Percentiles rank a stretch among this genome's conserved stretches.
Evolutionary conservation across 2,113 vertebrate species (phyloP).

Genomic region (Larimichthys polyactis): DNA sequence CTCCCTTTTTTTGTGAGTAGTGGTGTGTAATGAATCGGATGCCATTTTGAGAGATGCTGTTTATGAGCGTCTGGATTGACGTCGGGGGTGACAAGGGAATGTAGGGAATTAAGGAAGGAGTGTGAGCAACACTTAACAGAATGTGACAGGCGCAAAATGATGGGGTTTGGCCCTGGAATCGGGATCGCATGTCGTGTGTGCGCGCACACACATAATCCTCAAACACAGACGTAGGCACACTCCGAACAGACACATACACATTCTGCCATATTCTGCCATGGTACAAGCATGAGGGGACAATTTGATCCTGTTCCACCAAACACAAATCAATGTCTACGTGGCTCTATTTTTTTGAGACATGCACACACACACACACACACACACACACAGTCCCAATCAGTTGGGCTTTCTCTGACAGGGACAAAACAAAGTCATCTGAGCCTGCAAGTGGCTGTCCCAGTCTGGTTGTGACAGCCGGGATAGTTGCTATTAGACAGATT

Average conservation of each 20-base stretch:
- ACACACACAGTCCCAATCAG: conserved; percentile 44
- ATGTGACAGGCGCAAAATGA: conserved; percentile 80
- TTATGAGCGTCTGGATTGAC: conserved; percentile 60
- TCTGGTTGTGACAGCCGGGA: conserved; percentile 52
- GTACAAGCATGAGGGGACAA: conserved; percentile 56
- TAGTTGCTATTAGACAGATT: conserved; percentile 60
- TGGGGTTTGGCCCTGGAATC: conserved; percentile 64
- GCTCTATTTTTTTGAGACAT: conserved; percentile 48
- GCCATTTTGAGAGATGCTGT: conserved; percentile 70
- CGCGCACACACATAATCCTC: background rate
- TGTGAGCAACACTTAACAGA: conserved; percentile 72
- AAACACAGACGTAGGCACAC: background rate
- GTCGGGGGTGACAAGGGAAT: conserved; percentile 61
- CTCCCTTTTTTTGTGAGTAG: conserved; percentile 30
- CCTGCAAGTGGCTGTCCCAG: conserved; percentile 39
- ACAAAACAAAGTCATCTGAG: conserved; percentile 63
- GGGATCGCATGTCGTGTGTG: conserved; percentile 9
- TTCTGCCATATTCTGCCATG: conserved; percentile 4
- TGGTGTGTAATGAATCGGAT: conserved; percentile 72
- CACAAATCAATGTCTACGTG: conserved; percentile 64
- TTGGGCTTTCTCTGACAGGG: conserved; percentile 49
- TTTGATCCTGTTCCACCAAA: conserved; percentile 70
- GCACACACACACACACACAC: conserved; percentile 4
- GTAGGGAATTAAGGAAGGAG: conserved; percentile 68
- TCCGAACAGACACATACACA: conserved; percentile 15